Base-by-base conservation (phyloP, 2,797 vertebrate species). In the Parambassis ranga region DNA sequence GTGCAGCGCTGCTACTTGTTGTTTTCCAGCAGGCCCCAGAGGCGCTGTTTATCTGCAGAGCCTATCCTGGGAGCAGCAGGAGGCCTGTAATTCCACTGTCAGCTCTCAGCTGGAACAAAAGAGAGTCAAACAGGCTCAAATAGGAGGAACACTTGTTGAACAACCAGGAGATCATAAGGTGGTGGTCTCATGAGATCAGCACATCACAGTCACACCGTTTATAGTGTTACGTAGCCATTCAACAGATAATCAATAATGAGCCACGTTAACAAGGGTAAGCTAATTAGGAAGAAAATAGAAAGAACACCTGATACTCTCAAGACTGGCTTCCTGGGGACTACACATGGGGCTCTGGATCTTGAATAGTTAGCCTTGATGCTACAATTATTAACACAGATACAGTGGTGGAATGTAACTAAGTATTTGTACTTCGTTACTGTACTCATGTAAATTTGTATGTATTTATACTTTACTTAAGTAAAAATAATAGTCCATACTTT, bases 51-150 rank as follows among this genome's bases (percentile, higher is more conserved):
- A 42, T 48, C 43, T 55, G 56, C 32, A 38, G 28, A 0, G 11
- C 15, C 16, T 15, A 49, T 55, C 39, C 41, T 27, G 48, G 52
- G 47, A 79, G 63, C 82, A 69, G 71, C 80, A 51, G 85, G 82
- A 42, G 57, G 47, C 53, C 49, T 74, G 62, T 59, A 47, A 49
- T n/a, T 52, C 36, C 15, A 14, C 35, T 18, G 60, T 68, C 44
- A 50, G 44, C 1, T 63, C 74, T 52, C 74, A 56, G 67, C 13
- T 62, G 58, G 68, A 53, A 39, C 58, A 43, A 65, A 68, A 77
- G 37, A 62, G 37, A 31, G 9, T 64, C 55, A 71, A 55, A 77
- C 55, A n/a, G 50, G 22, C 36, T 66, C 36, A 41, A 47, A 71
- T 22, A 48, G 26, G 42, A 48, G 26, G 15, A 52, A 66, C 27